Conservation (phyloP, 2,797 vertebrate genomes). For the Ispidina picta region DNA sequence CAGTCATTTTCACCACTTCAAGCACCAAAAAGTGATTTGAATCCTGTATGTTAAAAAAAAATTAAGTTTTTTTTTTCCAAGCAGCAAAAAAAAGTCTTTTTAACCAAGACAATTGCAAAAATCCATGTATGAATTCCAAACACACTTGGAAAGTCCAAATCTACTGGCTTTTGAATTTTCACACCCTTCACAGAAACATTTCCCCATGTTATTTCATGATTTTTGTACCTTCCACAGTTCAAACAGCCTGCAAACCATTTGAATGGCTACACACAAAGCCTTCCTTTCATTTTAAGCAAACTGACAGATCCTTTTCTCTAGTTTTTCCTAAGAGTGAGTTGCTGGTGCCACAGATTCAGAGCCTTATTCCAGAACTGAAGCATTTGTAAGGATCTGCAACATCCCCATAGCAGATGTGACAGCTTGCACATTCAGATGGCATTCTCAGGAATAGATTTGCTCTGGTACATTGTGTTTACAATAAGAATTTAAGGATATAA, state of each 20-base stretch:
- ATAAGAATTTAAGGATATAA: background rate
- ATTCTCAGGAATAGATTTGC: background rate
- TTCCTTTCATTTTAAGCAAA: background rate
- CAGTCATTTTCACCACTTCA: background rate
- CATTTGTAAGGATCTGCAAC: background rate
- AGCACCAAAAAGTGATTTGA: background rate
- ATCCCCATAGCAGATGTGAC: background rate
- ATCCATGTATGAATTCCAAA: background rate
- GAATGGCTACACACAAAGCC: background rate
- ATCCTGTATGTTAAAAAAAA: background rate
- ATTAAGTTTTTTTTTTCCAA: background rate
- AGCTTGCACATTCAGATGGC: background rate
- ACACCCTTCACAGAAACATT: background rate
- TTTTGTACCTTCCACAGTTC: background rate
- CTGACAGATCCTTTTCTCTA: background rate
- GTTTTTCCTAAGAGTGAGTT: background rate
- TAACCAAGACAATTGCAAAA: background rate
- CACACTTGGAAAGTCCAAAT: background rate
- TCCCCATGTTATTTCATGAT: fast-evolving
- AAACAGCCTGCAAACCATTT: background rate
- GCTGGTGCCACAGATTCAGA: background rate
- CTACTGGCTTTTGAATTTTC: background rate
- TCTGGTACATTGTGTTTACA: background rate
- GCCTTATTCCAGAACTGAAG: background rate
- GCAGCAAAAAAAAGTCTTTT: background rate